Base-by-base conservation (phyloP, 2,888 invertebrate genomes). In the Ennomos quercinarius region DNA sequence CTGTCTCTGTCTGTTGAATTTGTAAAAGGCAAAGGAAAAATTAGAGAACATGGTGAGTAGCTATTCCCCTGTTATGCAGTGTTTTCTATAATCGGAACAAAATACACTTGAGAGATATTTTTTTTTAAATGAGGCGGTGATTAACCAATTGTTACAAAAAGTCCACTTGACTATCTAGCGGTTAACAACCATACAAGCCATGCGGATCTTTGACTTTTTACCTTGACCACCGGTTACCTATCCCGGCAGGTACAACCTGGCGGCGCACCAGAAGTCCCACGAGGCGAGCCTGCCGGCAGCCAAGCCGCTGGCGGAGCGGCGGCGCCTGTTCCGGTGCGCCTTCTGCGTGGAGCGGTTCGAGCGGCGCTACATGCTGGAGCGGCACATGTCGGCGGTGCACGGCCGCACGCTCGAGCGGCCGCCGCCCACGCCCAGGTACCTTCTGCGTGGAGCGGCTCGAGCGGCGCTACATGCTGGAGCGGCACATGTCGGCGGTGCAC, bases 401-500 rank as follows among this genome's bases (percentile, higher is more conserved):
- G 88, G 89, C 1, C 86, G 89, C 70, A 81, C 90, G 67, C 83
- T 90, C 64, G 93, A 93, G 81, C 84, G 89, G 8, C 86, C 88
- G 64, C 90, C 89, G 67, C 87, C 91, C 71, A 87, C 89, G 61
- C 91, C 91, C 64, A 83, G 27, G 27, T 27, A 27, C 27, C 27
- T n/a, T n/a, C n/a, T n/a, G n/a, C n/a, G n/a, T n/a, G n/a, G 27
- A 91, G 93, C 43, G 95, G 94, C 63, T 6, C 27, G 6, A 6
- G 81, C 93, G 66, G n/a, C n/a, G n/a, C n/a, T n/a, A n/a, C n/a
- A n/a, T n/a, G n/a, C n/a, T n/a, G n/a, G 94, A 94, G 83, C 91
- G 93, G 59, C 94, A 93, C 87, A 84, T 93, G 65, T 95, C 95
- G 78, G 86, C 88, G 72, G 84, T 92, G 68, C 95, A 95, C 83